phyloP scores from a whole-genome alignment of 2,113 vertebrate species.

The Malaclemys terrapin region DNA sequence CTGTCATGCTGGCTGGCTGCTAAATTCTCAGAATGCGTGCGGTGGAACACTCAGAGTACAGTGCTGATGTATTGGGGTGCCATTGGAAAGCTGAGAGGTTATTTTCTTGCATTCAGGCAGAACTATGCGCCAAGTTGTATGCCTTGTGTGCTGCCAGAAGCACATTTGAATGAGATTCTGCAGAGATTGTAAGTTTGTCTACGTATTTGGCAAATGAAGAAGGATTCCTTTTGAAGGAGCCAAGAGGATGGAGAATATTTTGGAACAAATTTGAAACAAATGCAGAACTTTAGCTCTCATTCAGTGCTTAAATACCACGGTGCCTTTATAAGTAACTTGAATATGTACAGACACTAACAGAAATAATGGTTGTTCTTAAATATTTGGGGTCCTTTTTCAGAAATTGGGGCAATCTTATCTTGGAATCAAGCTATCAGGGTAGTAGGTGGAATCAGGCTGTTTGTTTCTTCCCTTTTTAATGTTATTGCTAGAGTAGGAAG shows the following conservation, averaged over 20 bases:
- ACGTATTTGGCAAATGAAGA: background rate
- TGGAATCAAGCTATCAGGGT: fast-evolving
- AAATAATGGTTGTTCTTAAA: background rate
- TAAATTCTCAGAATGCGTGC: background rate
- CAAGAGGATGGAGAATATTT: background rate
- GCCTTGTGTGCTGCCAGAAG: background rate
- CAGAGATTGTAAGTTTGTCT: background rate
- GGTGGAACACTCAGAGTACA: background rate
- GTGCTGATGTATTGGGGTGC: background rate
- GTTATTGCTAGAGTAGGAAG: background rate
- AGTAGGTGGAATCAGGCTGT: background rate
- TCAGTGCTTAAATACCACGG: background rate
- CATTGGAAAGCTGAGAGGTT: background rate
- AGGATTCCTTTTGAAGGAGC: background rate
- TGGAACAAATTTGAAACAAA: background rate
- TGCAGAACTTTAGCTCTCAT: background rate
- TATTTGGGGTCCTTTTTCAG: background rate
- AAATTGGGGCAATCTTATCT: fast-evolving
- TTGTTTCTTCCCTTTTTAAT: background rate
- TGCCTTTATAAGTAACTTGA: background rate
- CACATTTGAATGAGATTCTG: background rate
- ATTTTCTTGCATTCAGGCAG: background rate
- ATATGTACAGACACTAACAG: fast-evolving
- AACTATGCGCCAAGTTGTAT: background rate
- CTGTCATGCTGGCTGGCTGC: background rate